Base-by-base conservation (phyloP, 2,797 vertebrate species). In the Mycteria americana region DNA sequence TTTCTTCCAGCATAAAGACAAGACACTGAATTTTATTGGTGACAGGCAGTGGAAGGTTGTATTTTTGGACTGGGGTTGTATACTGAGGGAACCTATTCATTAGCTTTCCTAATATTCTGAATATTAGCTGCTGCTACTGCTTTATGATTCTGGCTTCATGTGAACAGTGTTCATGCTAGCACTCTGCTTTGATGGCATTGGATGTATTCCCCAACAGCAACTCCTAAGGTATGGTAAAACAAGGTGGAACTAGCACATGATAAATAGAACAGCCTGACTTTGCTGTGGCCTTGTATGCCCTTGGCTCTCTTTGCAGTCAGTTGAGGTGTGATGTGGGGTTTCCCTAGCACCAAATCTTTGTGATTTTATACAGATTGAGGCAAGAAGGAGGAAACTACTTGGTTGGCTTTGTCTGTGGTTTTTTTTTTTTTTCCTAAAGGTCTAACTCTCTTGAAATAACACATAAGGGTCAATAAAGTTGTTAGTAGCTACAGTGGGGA, bases 201-300 rank as follows among this genome's bases (percentile, higher is more conserved):
- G 91, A 64, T 85, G 46, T 18, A 31, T 81, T 95, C 79, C 96
- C 76, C 82, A 69, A 41, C 45, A 88, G 80, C 85, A 90, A 10
- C 83, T 83, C 87, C 76, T 9, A 48, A 89, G 92, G 82, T 72
- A 59, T 6, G 51, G 85, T 74, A 80, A 85, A 83, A 79, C 78
- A 62, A 78, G 81, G 87, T 88, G 43, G 87, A 86, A 94, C 76
- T 25, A 67, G 74, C 60, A 74, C 80, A 72, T 51, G 81, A 70
- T 80, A 86, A 94, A 93, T 53, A 87, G 83, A 76, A 16, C 72
- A 37, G 41, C 69, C 73, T 81, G 91, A 51, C 81, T 94, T 76
- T 63, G 74, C 74, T 18, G 11, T 95, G 94, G 93, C 93, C 95
- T 97, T 46, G 1, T 11, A 69, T 92, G 94, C 89, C 96, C 96